Evolutionary conservation across 2,797 vertebrate species (phyloP).

Genomic region (Urosaurus nigricauda): DNA sequence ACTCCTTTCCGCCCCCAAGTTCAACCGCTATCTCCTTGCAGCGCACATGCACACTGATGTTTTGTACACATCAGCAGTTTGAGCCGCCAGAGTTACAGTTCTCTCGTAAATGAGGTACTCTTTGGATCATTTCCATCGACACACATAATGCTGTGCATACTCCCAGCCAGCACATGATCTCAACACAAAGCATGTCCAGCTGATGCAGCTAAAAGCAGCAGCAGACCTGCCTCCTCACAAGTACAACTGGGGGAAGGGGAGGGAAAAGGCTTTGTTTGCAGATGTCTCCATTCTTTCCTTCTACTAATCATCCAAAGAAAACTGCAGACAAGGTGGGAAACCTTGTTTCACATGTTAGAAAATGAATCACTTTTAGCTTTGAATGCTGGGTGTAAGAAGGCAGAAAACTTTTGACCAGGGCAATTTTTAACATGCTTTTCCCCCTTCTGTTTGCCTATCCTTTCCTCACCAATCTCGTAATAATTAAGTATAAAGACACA

Average conservation of each 20-base stretch:
- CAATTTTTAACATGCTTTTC: not conserved
- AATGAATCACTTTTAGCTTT: not conserved
- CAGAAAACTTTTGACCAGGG: not conserved
- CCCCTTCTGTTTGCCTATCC: not conserved
- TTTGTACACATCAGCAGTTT: constrained; percentile 21
- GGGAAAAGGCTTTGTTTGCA: constrained; percentile 25
- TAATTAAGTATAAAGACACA: not conserved
- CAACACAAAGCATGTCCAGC: constrained; percentile 6
- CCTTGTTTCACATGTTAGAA: not conserved
- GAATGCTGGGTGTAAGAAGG: not conserved
- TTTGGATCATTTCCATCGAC: not conserved
- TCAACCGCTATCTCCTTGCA: not conserved
- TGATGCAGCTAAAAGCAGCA: constrained; percentile 9
- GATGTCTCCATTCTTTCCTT: not conserved
- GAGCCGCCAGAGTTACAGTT: not conserved
- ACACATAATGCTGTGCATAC: not conserved
- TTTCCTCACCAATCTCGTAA: not conserved
- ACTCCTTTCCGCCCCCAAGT: not conserved
- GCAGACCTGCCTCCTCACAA: not conserved
- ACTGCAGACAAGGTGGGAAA: not conserved
- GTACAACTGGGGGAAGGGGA: not conserved
- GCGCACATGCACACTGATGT: not conserved
- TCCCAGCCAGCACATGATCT: constrained; percentile 5
- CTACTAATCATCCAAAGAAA: not conserved
- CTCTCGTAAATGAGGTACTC: not conserved